Evolutionary conservation across 2,797 vertebrate genomes (phyloP).

Genomic region (Cryptoprocta ferox): DNA sequence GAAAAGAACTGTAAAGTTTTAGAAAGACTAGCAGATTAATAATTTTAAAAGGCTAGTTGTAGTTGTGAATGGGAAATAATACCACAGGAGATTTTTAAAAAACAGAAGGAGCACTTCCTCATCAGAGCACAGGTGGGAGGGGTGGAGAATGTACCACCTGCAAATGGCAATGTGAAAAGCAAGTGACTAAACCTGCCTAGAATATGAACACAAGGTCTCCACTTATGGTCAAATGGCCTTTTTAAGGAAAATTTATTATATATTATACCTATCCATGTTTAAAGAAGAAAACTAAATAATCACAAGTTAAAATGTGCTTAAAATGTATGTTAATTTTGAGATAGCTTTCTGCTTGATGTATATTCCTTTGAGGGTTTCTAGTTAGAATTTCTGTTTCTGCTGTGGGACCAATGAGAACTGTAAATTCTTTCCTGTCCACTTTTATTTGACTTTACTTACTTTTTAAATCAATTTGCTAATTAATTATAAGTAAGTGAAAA

Average conservation of each 20-base stretch:
- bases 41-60: slow-evolving; percentile 33
- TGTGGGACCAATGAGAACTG: slow-evolving; percentile 64
- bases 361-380: slow-evolving; percentile 73
- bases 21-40: background rate
- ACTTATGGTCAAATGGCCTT: background rate
- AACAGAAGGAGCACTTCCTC: background rate
- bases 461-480: slow-evolving; percentile 55
- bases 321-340: slow-evolving; percentile 61
- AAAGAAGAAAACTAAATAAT: slow-evolving; percentile 61
- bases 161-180: background rate
- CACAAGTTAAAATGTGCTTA: slow-evolving; percentile 20
- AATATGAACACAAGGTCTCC: background rate
- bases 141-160: background rate
- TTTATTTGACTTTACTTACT: slow-evolving; percentile 44
- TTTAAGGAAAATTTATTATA: slow-evolving; percentile 58
- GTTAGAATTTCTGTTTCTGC: slow-evolving; percentile 77
- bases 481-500: slow-evolving; percentile 76
- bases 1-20: background rate
- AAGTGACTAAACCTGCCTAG: background rate
- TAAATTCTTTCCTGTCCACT: slow-evolving; percentile 63
- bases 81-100: background rate
- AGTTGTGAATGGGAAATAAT: background rate
- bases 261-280: slow-evolving; percentile 49
- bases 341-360: slow-evolving; percentile 46
- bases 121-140: background rate